Percentiles rank a stretch among this genome's conserved stretches.
Conservation (phyloP, 2,888 invertebrate species). For the Aquatica leii region DNA sequence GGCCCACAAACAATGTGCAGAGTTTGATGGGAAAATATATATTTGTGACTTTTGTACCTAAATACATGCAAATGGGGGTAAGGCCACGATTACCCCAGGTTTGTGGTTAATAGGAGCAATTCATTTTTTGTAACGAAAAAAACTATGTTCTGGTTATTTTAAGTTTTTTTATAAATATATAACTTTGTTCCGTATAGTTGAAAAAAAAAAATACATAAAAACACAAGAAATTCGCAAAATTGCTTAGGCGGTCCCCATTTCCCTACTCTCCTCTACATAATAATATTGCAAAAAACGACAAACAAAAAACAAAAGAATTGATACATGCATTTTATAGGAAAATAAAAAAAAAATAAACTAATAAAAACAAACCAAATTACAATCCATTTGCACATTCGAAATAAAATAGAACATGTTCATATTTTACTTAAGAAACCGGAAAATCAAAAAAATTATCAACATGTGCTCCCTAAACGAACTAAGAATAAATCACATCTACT, state of each 20-base stretch:
- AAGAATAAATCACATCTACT: no score
- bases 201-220: neutral
- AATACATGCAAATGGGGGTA: neutral
- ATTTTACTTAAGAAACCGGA: no score
- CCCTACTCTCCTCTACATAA: no score
- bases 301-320: no score
- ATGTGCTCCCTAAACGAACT: no score
- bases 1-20: neutral
- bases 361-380: no score
- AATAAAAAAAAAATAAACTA: no score
- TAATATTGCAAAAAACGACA: no score
- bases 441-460: no score
- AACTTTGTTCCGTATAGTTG: neutral
- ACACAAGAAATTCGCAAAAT: neutral
- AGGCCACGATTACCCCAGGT: neutral
- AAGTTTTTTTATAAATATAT: neutral
- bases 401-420: no score
- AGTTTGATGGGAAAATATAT: conserved; percentile 1
- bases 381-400: no score
- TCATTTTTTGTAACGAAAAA: neutral
- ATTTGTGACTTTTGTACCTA: neutral
- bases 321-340: no score
- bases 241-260: neutral
- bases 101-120: neutral
- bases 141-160: neutral